Conservation (phyloP, 1,140 invertebrate species). For the Drosophila pseudoobscura region DNA sequence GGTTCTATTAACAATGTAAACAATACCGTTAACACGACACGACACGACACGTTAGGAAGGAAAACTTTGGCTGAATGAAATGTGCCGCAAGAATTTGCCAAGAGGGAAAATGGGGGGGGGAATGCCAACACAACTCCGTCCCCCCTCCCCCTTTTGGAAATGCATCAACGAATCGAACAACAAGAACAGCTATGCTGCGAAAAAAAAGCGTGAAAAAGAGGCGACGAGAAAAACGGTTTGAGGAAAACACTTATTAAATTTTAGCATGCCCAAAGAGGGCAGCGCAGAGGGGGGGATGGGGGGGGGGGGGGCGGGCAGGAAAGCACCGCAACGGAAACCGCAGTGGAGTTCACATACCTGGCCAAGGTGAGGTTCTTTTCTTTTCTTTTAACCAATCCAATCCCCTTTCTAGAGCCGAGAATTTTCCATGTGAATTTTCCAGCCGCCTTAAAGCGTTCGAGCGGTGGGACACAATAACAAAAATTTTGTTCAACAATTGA, state of each 20-base stretch:
- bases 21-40: conserved; percentile 75
- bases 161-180: conserved; percentile 59
- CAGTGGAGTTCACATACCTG: conserved; percentile 62
- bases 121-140: conserved; percentile 31
- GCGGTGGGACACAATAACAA: conserved; percentile 39
- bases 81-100: conserved; percentile 63
- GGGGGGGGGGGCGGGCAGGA: no score
- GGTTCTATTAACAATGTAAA: conserved; percentile 77
- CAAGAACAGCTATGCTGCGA: conserved; percentile 30
- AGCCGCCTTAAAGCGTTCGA: conserved; percentile 8
- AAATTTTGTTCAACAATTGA: conserved; percentile 40
- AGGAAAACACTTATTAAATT: conserved; percentile 79
- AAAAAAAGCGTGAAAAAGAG: conserved; percentile 60
- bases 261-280: conserved; percentile 61
- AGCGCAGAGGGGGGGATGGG: no score
- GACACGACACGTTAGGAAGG: conserved; percentile 45
- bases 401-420: conserved; percentile 40
- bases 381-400: neutral
- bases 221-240: conserved; percentile 65
- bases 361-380: conserved; percentile 24
- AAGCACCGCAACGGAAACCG: conserved; percentile 40
- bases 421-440: conserved; percentile 21
- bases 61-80: conserved; percentile 39
- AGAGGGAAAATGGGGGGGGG: conserved; percentile 1
- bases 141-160: conserved; percentile 16